Base-by-base conservation (phyloP, 1,140 invertebrate genomes). In the Neomicropteryx cornuta region DNA sequence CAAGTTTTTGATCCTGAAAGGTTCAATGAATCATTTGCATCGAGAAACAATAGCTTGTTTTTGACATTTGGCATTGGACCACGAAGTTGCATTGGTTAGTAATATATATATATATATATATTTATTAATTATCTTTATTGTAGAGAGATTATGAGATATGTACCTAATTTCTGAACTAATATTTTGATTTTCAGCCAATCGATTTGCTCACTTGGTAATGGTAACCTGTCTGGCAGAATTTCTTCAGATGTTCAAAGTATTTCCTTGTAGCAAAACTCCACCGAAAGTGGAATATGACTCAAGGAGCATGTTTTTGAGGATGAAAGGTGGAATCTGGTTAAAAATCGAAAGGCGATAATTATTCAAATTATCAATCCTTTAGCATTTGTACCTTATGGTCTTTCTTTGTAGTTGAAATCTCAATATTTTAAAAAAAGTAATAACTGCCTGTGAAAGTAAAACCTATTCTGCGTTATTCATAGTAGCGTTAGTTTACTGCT, bases 1-100 rank as follows among this genome's bases (percentile, higher is more conserved):
- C 50, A 75, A 16, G 62, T 63, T 45, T 82, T 81, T 52, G 56
- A 73, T 45, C 79, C 79, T 0, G 75, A 80, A 23, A 53, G 78
- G 23, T 79, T 71, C 39, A 48, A 49, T 18, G 53, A 56, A 39
- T 36, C 46, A 11, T 58, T 54, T 42, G 60, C 62, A 10, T 50
- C 50, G 21, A 60, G 48, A 2, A n/a, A n/a, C n/a, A n/a, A n/a
- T n/a, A n/a, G n/a, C n/a, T n/a, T n/a, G n/a, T 67, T 64, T 41
- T 38, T 66, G 11, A 60, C 60, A 11, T 71, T 62, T 29, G 64
- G 61, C 0, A 68, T 70, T 44, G 72, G 71, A 24, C 70, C 70
- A 2, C 60, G 66, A 11, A 68, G 64, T 49, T 74, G 69, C 43
- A 70, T 72, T 38, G 72, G 71, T 68, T 52, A 50, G 52, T 43